phyloP scores from a whole-genome alignment of 2,888 invertebrate species.

The Catocala nupta region DNA sequence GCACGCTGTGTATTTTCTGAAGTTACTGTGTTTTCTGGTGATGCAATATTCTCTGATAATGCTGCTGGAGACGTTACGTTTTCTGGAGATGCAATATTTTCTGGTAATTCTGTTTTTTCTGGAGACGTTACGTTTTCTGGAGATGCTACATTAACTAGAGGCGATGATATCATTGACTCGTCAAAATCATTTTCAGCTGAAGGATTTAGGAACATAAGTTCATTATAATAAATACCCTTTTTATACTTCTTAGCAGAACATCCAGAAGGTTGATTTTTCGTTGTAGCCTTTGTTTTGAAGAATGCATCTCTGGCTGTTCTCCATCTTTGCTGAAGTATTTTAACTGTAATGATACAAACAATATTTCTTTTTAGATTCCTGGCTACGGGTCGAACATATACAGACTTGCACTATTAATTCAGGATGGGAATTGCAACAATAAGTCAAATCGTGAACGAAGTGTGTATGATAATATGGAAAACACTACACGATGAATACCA shows the following conservation, averaged over 20 bases:
- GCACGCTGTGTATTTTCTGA: slow-evolving; percentile 17
- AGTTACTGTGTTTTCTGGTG: slow-evolving; percentile 4
- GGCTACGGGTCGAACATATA: slow-evolving; percentile 43
- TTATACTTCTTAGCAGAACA: slow-evolving; percentile 36
- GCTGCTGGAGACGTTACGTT: neutral
- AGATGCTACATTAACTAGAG: neutral
- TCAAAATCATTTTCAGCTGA: slow-evolving; percentile 33
- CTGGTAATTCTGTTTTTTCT: no score
- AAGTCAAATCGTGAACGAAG: slow-evolving; percentile 34
- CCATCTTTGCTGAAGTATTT: slow-evolving; percentile 40
- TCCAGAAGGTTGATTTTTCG: slow-evolving; percentile 39
- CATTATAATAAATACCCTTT: slow-evolving; percentile 39
- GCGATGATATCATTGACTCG: slow-evolving; percentile 29
- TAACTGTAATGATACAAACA: slow-evolving; percentile 30
- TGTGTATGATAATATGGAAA: slow-evolving; percentile 54
- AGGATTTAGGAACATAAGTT: slow-evolving; percentile 39
- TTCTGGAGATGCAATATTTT: slow-evolving; percentile 1
- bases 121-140: neutral
- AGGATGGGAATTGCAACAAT: slow-evolving; percentile 59
- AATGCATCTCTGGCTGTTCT: slow-evolving; percentile 35
- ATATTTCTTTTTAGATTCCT: slow-evolving; percentile 20
- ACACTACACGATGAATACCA: slow-evolving; percentile 10
- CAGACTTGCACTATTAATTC: slow-evolving; percentile 55
- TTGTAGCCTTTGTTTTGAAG: slow-evolving; percentile 28
- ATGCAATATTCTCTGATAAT: neutral